A percentile compares a stretch with the other conserved stretches of the same genome.
phyloP scores from a whole-genome alignment of 2,113 vertebrate species.

The Xyrauchen texanus region DNA sequence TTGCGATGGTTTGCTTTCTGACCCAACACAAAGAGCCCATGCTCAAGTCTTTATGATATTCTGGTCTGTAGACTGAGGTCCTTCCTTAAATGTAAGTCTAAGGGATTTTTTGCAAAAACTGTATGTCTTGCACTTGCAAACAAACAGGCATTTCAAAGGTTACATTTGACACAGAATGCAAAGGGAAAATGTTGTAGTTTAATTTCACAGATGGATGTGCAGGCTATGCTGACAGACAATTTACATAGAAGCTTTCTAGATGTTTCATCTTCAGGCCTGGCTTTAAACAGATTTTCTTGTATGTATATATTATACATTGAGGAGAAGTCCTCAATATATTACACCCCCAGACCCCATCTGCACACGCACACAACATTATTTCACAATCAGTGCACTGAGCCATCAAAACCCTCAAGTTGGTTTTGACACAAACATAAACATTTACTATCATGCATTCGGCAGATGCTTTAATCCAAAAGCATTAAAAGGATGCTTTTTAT shows the following conservation, averaged over 20 bases:
- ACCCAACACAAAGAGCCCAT: too few species aligned
- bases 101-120: too few species aligned
- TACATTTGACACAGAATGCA: background rate
- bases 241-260: background rate
- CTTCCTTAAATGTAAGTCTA: too few species aligned
- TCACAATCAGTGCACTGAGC: constrained; percentile 25
- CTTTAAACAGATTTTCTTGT: constrained; percentile 6
- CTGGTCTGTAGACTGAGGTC: background rate
- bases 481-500: too few species aligned
- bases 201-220: constrained; percentile 31
- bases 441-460: too few species aligned
- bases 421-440: constrained; percentile 26
- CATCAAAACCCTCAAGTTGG: constrained; percentile 17
- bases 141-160: background rate
- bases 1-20: too few species aligned
- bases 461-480: too few species aligned
- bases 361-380: constrained; percentile 35
- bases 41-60: background rate
- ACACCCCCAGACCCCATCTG: constrained; percentile 39
- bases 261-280: background rate
- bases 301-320: constrained; percentile 21
- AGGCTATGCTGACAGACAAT: background rate
- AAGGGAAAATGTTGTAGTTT: background rate
- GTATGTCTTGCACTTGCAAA: too few species aligned
- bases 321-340: constrained; percentile 41